These are phyloP conservation scores for Apistogramma diplotaenia DNA, from an alignment of 2,113 vertebrate species.

Conservation along the genomic window DNA sequence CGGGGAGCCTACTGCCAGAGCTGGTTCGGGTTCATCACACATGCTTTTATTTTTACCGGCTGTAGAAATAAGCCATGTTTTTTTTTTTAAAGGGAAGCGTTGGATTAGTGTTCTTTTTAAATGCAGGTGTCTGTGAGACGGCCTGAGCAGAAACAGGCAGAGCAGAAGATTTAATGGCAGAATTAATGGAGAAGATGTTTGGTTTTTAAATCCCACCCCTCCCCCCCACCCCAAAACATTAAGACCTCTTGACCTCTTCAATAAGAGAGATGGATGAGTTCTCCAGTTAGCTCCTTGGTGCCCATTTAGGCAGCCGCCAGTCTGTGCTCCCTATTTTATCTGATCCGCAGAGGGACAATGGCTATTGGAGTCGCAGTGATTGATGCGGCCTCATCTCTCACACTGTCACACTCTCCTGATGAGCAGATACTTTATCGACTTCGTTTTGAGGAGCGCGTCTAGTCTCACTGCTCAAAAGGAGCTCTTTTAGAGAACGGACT, in stretches of 20 bases:
- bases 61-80: constrained; percentile 9
- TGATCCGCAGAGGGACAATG: constrained; percentile 14
- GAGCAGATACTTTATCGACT: constrained; percentile 68
- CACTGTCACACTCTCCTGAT: constrained; percentile 58
- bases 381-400: constrained; percentile 65
- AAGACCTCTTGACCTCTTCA: constrained; percentile 34
- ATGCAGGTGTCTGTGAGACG: neutral
- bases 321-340: constrained; percentile 46
- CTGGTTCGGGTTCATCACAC: constrained; percentile 30
- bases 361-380: constrained; percentile 52
- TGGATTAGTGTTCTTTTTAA: too few relatives aligned
- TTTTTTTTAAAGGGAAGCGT: too few relatives aligned
- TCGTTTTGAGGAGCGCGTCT: constrained; percentile 30
- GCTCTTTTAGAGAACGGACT: constrained; percentile 40
- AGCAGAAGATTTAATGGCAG: neutral
- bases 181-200: neutral
- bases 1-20: constrained; percentile 25
- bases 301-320: constrained; percentile 39
- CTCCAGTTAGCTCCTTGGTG: constrained; percentile 22
- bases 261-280: constrained; percentile 27
- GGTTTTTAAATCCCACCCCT: neutral
- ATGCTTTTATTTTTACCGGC: constrained; percentile 1
- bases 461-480: constrained; percentile 11
- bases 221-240: neutral
- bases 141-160: neutral